phyloP scores from a whole-genome alignment of 2,113 vertebrate genomes.

The Siniperca chuatsi region DNA sequence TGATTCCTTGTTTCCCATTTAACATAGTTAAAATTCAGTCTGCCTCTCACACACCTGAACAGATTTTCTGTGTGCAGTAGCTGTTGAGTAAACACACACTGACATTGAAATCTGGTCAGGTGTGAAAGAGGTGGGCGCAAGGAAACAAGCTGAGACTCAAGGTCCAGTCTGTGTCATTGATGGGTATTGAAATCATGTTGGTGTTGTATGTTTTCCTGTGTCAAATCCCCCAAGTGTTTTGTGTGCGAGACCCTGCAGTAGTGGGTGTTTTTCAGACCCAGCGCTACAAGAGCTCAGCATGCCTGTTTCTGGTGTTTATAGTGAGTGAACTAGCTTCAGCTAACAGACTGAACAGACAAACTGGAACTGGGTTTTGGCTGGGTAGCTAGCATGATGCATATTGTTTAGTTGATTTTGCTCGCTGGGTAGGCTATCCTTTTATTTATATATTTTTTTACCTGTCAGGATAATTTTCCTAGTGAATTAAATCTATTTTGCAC shows the following conservation, averaged over 20 bases:
- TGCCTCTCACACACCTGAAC: conserved; percentile 7
- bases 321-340: not conserved
- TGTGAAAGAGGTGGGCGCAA: conserved; percentile 28
- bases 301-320: conserved; percentile 11
- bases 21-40: conserved; percentile 1
- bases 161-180: conserved; percentile 46
- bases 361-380: not conserved
- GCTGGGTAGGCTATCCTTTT: not conserved
- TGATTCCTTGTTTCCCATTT: conserved; percentile 48
- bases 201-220: conserved; percentile 52
- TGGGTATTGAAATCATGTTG: conserved; percentile 43
- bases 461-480: not conserved
- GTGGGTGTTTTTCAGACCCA: conserved; percentile 22
- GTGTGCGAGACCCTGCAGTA: conserved; percentile 50
- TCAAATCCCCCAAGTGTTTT: conserved; percentile 35
- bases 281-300: conserved; percentile 15
- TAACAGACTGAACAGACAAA: not conserved
- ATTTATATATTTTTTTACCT: not conserved
- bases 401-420: not conserved
- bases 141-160: conserved; percentile 62
- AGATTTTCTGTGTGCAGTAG: not conserved
- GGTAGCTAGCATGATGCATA: not conserved
- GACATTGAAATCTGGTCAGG: conserved; percentile 22
- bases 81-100: not conserved
- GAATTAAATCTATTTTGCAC: not conserved